Conservation (phyloP, 1,140 invertebrate genomes). For the Steinernema khuongi region DNA sequence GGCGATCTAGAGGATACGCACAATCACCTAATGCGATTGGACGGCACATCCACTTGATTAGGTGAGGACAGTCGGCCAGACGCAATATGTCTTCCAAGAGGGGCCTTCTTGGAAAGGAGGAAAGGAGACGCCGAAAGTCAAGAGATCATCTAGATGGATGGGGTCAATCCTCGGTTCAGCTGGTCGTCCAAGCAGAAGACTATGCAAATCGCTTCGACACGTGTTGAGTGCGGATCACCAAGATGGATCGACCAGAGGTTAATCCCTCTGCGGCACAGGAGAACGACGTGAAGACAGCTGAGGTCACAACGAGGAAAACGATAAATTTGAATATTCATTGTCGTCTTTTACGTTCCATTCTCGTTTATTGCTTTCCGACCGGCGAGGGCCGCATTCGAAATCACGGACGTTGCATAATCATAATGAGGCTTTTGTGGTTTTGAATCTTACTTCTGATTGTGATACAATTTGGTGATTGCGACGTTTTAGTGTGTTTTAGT, state of each 20-base stretch:
- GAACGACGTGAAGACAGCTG: not conserved
- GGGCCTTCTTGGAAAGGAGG: not conserved
- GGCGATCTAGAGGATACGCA: not conserved
- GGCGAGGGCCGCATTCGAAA: not conserved
- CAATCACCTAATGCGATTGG: not conserved
- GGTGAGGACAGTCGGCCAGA: not conserved
- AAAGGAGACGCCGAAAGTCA: not conserved
- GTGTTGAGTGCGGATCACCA: not conserved
- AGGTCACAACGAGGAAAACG: not conserved
- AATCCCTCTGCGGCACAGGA: not conserved
- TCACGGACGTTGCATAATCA: not conserved
- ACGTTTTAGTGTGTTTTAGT: no score
- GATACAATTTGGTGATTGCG: not conserved
- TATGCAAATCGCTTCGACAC: not conserved
- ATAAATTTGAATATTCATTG: slow-evolving; percentile 15
- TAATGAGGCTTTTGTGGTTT: not conserved
- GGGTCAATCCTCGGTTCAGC: not conserved
- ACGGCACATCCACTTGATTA: not conserved
- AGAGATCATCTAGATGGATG: slow-evolving; percentile 6
- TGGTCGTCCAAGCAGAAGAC: not conserved
- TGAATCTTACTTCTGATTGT: not conserved
- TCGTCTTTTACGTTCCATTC: not conserved
- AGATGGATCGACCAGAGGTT: not conserved
- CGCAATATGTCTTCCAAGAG: not conserved
- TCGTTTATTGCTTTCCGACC: not conserved